Evolutionary conservation across 2,113 vertebrate genomes (phyloP), one percentile per base, ranked within the genome.

Genomic region (Manacus vitellinus): DNA sequence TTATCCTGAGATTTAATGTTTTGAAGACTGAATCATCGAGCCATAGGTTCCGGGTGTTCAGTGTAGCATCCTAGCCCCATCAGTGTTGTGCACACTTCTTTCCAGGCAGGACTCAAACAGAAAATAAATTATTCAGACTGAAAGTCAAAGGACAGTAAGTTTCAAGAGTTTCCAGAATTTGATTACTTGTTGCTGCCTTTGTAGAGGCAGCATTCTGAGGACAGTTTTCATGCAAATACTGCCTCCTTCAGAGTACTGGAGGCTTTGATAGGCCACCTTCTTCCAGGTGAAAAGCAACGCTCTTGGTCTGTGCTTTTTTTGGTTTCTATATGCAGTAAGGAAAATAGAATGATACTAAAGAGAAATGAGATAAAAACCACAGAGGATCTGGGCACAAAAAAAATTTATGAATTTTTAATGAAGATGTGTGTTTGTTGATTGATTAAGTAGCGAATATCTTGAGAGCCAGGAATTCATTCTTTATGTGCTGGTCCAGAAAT

Each of bases 121-220:
- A 63, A 86, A 87, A 91, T 86, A 83, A 88, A 94, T 94, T 91
- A 96, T 95, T 91, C 54, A 88, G 71, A 41, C 33, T 85, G 43
- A 65, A 85, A 73, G 58, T 83, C 71, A 85, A 89, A 85, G 76
- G 80, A 70, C 28, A 83, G n/a, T 28, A 65, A 77, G 59, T 86
- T 96, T 92, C 55, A 78, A 70, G 59, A 84, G 51, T 9, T 92
- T 43, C 14, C 24, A 84, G 63, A 66, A 74, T 67, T 76, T 86
- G 51, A 67, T 94, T 86, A 77, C 22, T 86, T 77, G 27, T 49
- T 84, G 37, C 58, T 4, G 35, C 51, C 49, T 92, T 94, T 49
- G 37, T 17, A 94, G 59, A 91, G 46, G 51, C 30, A 47, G 35
- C 3, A 3, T 92, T 94, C 49, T 28, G 46, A 15, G 41, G 7